These are phyloP conservation scores for Steinernema hermaphroditum DNA, from an alignment of 2,888 invertebrate genomes.

Conservation along the genomic window DNA sequence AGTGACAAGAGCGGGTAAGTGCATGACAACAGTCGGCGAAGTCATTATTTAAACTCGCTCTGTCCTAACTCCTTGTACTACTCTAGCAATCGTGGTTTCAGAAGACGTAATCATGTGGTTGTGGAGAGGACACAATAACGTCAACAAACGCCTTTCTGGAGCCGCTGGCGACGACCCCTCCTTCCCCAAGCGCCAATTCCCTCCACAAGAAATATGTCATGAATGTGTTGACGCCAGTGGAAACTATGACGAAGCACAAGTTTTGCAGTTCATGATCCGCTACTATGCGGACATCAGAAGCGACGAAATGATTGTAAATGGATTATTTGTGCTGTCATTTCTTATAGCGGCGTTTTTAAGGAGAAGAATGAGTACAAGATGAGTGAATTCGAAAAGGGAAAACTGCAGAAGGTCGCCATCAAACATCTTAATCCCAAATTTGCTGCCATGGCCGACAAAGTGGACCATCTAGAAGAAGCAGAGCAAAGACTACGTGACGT, in stretches of 20 bases:
- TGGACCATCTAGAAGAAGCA: slow-evolving; percentile 60
- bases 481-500: slow-evolving; percentile 47
- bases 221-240: slow-evolving; percentile 51
- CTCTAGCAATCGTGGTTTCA: slow-evolving; percentile 69
- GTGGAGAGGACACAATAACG: slow-evolving; percentile 89
- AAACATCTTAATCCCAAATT: slow-evolving; percentile 64
- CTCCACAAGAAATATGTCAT: slow-evolving; percentile 69
- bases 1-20: slow-evolving; percentile 49
- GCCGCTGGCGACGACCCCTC: slow-evolving; percentile 85
- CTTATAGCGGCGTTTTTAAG: slow-evolving; percentile 42
- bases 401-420: slow-evolving; percentile 53
- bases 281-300: slow-evolving; percentile 61
- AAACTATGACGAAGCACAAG: slow-evolving; percentile 52
- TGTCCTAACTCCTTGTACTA: no score
- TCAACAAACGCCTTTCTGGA: slow-evolving; percentile 83
- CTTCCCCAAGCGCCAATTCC: slow-evolving; percentile 86
- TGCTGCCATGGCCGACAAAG: slow-evolving; percentile 54
- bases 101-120: slow-evolving; percentile 84
- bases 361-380: slow-evolving; percentile 58
- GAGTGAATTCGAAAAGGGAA: slow-evolving; percentile 61
- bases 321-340: background rate
- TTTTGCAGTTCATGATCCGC: slow-evolving; percentile 55
- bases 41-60: background rate
- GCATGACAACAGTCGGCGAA: no score
- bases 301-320: slow-evolving; percentile 52